Evolutionary conservation across 2,888 invertebrate species (phyloP).

Genomic region (Eupithecia tripunctaria): DNA sequence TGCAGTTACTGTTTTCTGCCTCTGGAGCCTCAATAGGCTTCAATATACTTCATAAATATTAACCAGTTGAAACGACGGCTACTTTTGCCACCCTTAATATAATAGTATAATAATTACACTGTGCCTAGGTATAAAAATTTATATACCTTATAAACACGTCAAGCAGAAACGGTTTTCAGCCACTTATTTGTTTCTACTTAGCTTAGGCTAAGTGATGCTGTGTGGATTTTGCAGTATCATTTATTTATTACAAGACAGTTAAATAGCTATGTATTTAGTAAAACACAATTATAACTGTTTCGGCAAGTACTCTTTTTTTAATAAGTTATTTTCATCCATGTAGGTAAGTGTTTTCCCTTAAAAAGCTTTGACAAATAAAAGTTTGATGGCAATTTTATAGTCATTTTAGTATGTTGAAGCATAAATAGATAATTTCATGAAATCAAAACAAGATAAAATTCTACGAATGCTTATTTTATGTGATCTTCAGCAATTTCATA

Average conservation of each 20-base stretch:
- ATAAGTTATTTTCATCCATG: neutral
- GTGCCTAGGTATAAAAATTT: too few species aligned
- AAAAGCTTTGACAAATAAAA: constrained; percentile 9
- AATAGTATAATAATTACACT: neutral
- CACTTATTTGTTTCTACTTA: neutral
- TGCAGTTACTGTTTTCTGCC: constrained; percentile 6
- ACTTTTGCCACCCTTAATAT: too few species aligned
- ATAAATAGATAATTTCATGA: constrained; percentile 30
- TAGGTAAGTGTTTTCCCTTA: neutral
- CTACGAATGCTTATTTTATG: constrained; percentile 32
- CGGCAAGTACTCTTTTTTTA: neutral
- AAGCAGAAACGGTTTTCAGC: neutral
- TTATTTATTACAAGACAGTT: neutral
- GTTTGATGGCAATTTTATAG: constrained; percentile 23
- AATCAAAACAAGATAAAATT: constrained; percentile 35
- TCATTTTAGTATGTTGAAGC: constrained; percentile 29
- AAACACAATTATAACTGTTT: neutral
- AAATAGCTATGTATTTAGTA: neutral
- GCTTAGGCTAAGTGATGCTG: too few species aligned
- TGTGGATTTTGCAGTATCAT: too few species aligned
- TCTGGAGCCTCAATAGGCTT: neutral
- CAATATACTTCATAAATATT: neutral
- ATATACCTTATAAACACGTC: neutral
- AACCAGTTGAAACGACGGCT: too few species aligned
- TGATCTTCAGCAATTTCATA: constrained; percentile 32